These are phyloP conservation scores for Epiblema foenella DNA, from an alignment of 2,888 invertebrate genomes.

Conservation along the genomic window DNA sequence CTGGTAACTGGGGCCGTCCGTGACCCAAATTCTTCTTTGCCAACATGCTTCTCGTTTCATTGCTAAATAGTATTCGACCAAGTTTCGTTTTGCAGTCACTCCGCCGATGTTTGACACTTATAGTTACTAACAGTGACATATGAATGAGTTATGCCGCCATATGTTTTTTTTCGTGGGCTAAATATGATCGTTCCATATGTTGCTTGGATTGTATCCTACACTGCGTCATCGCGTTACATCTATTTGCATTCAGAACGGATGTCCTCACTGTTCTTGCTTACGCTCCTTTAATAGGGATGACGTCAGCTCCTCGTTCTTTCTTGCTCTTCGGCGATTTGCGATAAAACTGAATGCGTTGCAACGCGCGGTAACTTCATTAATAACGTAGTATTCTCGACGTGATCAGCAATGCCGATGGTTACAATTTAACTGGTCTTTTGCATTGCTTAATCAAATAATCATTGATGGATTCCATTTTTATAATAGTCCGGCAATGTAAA, in stretches of 20 bases:
- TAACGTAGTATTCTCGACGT: slow-evolving; percentile 60
- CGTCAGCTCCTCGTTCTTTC: slow-evolving; percentile 71
- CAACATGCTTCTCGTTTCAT: slow-evolving; percentile 71
- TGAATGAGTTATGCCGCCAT: slow-evolving; percentile 4
- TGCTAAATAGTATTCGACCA: slow-evolving; percentile 61
- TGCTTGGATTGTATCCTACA: slow-evolving; percentile 50
- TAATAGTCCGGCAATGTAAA: neutral
- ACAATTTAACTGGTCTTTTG: neutral
- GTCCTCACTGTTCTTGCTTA: slow-evolving; percentile 68
- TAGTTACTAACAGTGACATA: slow-evolving; percentile 2
- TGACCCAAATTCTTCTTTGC: slow-evolving; percentile 76
- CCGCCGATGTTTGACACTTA: slow-evolving; percentile 19
- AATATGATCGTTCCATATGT: slow-evolving; percentile 55
- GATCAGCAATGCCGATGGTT: slow-evolving; percentile 52
- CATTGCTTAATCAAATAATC: neutral
- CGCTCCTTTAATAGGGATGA: slow-evolving; percentile 68
- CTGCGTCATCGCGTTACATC: slow-evolving; percentile 62
- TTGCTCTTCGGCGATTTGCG: slow-evolving; percentile 63
- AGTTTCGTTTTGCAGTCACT: slow-evolving; percentile 55
- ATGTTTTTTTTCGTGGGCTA: slow-evolving; percentile 44
- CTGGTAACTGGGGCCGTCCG: slow-evolving; percentile 73
- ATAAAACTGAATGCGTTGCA: slow-evolving; percentile 66
- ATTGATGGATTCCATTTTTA: neutral
- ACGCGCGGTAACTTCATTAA: slow-evolving; percentile 60
- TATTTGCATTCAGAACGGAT: slow-evolving; percentile 70